Base-by-base conservation (phyloP, 1,140 invertebrate genomes). In the Macrosteles quadrilineatus region DNA sequence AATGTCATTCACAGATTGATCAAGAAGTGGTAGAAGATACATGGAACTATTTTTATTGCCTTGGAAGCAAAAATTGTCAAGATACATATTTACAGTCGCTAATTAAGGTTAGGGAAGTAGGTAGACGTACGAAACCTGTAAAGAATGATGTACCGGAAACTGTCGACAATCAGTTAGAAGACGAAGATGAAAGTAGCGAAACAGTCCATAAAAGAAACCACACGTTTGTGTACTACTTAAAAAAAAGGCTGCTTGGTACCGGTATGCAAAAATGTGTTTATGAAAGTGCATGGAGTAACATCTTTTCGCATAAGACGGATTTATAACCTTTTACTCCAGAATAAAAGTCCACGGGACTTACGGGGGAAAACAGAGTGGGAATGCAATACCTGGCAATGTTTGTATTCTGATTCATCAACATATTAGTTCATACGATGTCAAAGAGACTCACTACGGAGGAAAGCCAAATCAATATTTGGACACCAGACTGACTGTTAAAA, bases 241-340 rank as follows among this genome's bases (percentile, higher is more conserved):
- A 53, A 53, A 19, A 53, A 53, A 19, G 47, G 47, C 17, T n/a
- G 23, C 17, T 53, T 53, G 6, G n/a, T n/a, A 3, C 23, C 47
- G 27, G 57, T 62, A 6, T 62, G 57, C n/a, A 62, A 62, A 62
- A 62, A 62, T 62, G 27, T 25, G 27, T 62, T 62, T 27, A 25
- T 62, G 57, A 62, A 62, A 23, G n/a, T 62, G 27, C 57, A 62
- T 29, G 57, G 57, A 62, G 27, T 62, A 17, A 25, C 57, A 23
- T 4, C 2, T 62, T 4, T 4, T 6, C 19, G 27, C 14, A 27
- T 62, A 23, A 17, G 19, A 6, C 2, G 27, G 19, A 17, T 62
- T 19, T 25, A 6, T 27, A 62, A 25, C 14, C 27, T 62, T 17
- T 23, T 62, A 29, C 27, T 29, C 27, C 19, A 23, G 14, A 62